These are phyloP conservation scores for Pollicipes pollicipes DNA, from an alignment of 1,140 invertebrate genomes.

Conservation along the genomic window DNA sequence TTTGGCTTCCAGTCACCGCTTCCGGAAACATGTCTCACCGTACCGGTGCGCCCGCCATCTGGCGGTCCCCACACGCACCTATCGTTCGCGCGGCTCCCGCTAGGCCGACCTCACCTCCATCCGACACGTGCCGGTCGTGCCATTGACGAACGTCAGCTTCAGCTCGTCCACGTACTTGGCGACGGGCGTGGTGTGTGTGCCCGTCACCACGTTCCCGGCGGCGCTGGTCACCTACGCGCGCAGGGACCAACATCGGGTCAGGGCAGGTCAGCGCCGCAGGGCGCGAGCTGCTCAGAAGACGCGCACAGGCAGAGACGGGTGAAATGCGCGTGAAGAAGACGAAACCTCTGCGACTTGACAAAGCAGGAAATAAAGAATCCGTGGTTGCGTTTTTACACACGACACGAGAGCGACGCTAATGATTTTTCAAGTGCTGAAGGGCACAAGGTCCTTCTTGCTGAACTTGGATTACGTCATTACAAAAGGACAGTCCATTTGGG, in stretches of 20 bases:
- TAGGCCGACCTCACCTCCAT: not conserved
- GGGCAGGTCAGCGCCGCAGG: not conserved
- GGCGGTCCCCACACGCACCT: not conserved
- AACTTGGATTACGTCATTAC: no score
- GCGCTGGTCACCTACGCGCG: constrained; percentile 18
- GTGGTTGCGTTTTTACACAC: not conserved
- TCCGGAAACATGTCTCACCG: not conserved
- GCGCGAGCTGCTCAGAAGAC: not conserved
- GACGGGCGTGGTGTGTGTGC: constrained; percentile 27
- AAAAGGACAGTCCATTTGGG: no score
- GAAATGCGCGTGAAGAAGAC: no score
- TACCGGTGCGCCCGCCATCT: no score
- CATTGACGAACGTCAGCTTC: constrained; percentile 23
- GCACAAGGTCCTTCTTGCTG: no score
- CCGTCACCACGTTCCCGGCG: constrained; percentile 21
- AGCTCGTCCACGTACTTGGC: constrained; percentile 28
- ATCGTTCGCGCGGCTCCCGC: not conserved
- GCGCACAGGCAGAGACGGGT: not conserved
- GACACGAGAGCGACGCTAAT: no score
- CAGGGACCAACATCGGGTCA: not conserved
- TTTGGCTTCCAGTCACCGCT: not conserved
- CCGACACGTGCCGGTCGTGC: not conserved
- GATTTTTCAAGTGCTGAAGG: no score
- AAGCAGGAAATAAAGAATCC: not conserved
- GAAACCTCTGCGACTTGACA: not conserved